Evolutionary conservation across 2,888 invertebrate genomes (phyloP), one percentile per base, ranked within the genome.

Genomic region (Ophraella communa): DNA sequence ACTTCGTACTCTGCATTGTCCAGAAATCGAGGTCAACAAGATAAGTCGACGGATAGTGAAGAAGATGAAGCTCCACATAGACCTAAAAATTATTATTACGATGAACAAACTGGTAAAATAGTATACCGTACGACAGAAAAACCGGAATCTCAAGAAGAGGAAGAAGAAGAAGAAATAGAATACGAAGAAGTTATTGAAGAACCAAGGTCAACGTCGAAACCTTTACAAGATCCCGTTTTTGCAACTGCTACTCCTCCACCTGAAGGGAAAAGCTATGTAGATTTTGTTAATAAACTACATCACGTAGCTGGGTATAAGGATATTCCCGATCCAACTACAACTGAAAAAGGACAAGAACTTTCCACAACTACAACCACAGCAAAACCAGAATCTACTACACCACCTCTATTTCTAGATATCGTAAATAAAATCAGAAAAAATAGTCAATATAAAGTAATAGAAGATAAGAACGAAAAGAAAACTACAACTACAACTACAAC

Each of bases 31-130:
- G 74, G 69, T 27, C 60, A 58, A 24, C 64, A 69, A 44, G 70
- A 73, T 17, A 23, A 21, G 10, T 18, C n/a, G 8, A 68, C 69
- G 17, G 79, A 78, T 17, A 77, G 76, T 7, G 76, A 73, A 27
- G 82, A 82, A 63, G 82, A 82, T 68, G 82, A 82, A 52, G 76
- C 80, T 5, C 82, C 82, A 1, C 79, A 81, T 59, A 69, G 82
- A 62, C 76, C 77, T 4, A 77, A 73, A 62, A 81, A 79, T 68
- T 82, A 77, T 63, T 78, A 80, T 64, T 82, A 81, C 66, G 82
- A 82, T 62, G 80, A 78, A 51, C 77, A 79, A 70, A 78, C 76
- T 11, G 77, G 77, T 2, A 73, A 74, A 66, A 82, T 82, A 30
- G 71, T 82, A 35, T 83, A 83, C 58, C 76, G 79, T 57, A 76